Conservation (phyloP, 2,113 vertebrate genomes). For the Suncus etruscus region DNA sequence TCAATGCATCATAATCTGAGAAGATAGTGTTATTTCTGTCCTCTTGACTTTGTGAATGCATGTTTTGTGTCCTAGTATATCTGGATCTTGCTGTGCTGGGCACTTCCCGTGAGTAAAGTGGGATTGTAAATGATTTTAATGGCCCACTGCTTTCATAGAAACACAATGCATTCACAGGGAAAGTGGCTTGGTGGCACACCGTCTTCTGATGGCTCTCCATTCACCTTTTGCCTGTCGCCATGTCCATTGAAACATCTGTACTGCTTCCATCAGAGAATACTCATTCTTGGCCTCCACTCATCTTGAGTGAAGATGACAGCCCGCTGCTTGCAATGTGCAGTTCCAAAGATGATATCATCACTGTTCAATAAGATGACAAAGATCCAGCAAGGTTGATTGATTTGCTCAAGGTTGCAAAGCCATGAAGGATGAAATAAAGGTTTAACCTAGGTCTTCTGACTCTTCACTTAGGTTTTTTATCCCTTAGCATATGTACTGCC, state of each 20-base stretch:
- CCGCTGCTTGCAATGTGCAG: not conserved
- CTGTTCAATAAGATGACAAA: not conserved
- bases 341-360: not conserved
- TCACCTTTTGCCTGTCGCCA: not conserved
- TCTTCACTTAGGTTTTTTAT: not conserved
- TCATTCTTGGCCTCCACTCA: not conserved
- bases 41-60: too few relatives aligned
- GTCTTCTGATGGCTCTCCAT: too few relatives aligned
- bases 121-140: not conserved
- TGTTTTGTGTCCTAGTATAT: not conserved
- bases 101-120: not conserved
- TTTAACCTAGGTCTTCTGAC: not conserved
- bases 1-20: too few relatives aligned
- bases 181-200: too few relatives aligned
- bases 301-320: not conserved
- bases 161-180: too few relatives aligned
- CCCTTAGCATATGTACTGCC: not conserved
- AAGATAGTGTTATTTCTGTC: too few relatives aligned
- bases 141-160: not conserved
- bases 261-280: not conserved
- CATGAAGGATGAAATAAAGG: not conserved
- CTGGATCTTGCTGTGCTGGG: not conserved
- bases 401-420: not conserved
- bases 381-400: not conserved
- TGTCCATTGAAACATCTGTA: not conserved